Base-by-base conservation (phyloP, 2,888 invertebrate species). In the Thera obeliscata region DNA sequence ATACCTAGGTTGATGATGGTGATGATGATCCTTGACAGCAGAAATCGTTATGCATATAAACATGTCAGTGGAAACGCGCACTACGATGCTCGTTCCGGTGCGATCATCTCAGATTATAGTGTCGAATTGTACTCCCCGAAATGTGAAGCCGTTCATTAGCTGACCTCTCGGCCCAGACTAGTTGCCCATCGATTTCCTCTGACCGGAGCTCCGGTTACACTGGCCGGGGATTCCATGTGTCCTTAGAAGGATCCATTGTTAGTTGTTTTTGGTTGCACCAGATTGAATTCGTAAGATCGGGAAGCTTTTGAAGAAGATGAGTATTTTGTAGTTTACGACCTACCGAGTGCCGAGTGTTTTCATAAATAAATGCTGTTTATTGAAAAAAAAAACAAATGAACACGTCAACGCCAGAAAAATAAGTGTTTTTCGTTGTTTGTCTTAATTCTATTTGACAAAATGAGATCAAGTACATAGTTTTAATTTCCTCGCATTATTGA, bases 111-210 rank as follows among this genome's bases (percentile, higher is more conserved):
- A 81, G 77, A 86, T 87, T 86, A 87, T 84, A 82, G 83, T 85
- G 85, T 88, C 89, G 87, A 91, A 89, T 88, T 85, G 86, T 85
- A 85, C 82, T 85, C 84, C 80, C 83, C 86, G 82, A 86, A 81
- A 85, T 85, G 86, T 84, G 78, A 84, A 83, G 64, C 71, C 72
- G 77, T 73, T 73, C 70, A 76, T 52, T 77, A 72, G 75, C 67
- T 76, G 81, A 75, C 83, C 78, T 77, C 75, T 71, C 67, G 41
- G 41, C 46, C 22, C 60, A 61, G 62, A 66, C 67, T 60, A 67
- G 55, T 73, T 72, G 63, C 72, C 68, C 56, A 74, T 64, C 70
- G 49, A 67, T 69, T 72, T 74, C 75, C 69, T 65, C 64, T 67
- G 58, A 43, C 41, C 60, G 70, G 41, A 74, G 86, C 9, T 80